A percentile compares a stretch with the other conserved stretches of the same genome.
phyloP scores from a whole-genome alignment of 2,888 invertebrate species.

The Rotaria macrura region DNA sequence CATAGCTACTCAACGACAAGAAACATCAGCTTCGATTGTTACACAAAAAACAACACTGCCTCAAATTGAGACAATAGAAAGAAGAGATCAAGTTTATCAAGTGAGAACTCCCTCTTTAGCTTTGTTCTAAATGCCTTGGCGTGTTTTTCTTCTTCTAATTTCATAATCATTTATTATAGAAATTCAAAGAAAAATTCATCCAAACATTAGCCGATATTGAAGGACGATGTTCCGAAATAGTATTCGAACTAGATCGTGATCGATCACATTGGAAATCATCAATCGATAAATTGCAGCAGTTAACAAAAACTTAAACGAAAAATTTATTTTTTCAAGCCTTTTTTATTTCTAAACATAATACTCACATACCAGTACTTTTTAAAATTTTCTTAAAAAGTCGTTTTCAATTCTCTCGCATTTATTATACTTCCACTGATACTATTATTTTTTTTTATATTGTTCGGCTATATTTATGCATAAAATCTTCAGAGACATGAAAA shows the following conservation, averaged over 20 bases:
- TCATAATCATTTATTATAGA: background rate
- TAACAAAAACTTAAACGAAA: background rate
- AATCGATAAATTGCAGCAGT: background rate
- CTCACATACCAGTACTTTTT: background rate
- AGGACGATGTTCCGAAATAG: background rate
- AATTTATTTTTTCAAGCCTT: background rate
- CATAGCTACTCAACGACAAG: background rate
- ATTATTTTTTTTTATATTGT: no score
- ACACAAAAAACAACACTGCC: slow-evolving; percentile 16
- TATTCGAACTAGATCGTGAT: background rate
- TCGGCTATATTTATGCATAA: no score
- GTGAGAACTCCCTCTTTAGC: background rate
- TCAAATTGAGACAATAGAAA: background rate
- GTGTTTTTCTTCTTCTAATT: background rate
- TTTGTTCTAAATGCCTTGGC: background rate
- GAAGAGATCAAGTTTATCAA: background rate
- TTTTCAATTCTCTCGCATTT: no score
- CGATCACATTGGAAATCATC: background rate
- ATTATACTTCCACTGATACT: no score
- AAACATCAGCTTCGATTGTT: background rate
- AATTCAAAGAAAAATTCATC: background rate
- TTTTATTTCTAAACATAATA: background rate
- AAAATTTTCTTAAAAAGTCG: background rate
- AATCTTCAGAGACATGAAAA: no score
- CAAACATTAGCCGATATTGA: background rate